Base-by-base conservation (phyloP, 2,113 vertebrate species). In the Pungitius pungitius region DNA sequence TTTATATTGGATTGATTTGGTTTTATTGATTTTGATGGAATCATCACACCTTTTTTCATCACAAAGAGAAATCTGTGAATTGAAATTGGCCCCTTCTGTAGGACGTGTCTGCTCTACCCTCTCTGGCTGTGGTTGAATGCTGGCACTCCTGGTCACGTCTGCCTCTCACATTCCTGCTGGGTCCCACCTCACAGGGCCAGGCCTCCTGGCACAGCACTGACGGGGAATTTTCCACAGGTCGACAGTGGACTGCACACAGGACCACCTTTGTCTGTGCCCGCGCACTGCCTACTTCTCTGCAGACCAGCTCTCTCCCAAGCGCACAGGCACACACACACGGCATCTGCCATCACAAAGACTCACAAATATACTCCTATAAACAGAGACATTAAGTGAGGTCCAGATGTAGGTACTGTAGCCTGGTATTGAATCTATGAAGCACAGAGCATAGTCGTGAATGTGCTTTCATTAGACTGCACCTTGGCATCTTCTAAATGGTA, bases 171-270 rank as follows among this genome's bases (percentile, higher is more conserved):
- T 88, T 87, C 86, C 85, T 86, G 66, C 35, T 14, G 64, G 79
- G 73, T 77, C 75, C 82, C 54, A 42, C 82, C 75, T 75, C 58
- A 3, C 22, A 77, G 69, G 83, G 51, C 83, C 84, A 82, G 80
- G 81, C 86, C 40, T 82, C 84, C 88, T 92, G 89, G 90, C 91
- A 85, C 85, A 18, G 72, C 69, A 47, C 73, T 63, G 83, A 80
- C 17, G 54, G 86, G 88, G 87, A 91, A 92, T 91, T 92, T 92
- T 92, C 91, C 91, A 90, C 89, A 85, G 83, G 90, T 89, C 83
- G 77, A 78, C 80, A 77, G 79, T 77, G 87, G 81, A 83, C 33
- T 35, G 37, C 83, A 88, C 82, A 91, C 86, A 92, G 88, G 69
- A 81, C 60, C 81, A 91, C 90, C 91, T 91, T 91, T 92, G 91